These are phyloP conservation scores for Polia nebulosa DNA, from an alignment of 2,888 invertebrate species.

Conservation along the genomic window DNA sequence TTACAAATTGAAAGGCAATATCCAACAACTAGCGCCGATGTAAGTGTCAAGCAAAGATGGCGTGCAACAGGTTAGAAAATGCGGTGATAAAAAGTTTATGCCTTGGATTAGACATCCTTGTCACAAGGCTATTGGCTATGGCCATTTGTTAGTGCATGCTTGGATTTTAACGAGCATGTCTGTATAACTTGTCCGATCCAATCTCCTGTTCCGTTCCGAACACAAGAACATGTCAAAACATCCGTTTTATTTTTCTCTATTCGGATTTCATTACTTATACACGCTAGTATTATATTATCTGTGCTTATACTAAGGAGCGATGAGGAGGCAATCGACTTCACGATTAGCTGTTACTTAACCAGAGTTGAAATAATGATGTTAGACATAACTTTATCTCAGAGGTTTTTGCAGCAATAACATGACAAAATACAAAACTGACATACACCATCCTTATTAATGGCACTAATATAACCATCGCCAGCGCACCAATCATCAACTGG, in stretches of 20 bases:
- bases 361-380: neutral
- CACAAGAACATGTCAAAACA: conserved; percentile 51
- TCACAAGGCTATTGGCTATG: conserved; percentile 53
- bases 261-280: neutral
- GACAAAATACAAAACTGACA: conserved; percentile 7
- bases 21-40: conserved; percentile 45
- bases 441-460: conserved; percentile 18
- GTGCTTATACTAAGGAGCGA: neutral
- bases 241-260: conserved; percentile 47
- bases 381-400: no score
- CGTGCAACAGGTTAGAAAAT: conserved; percentile 53
- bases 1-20: conserved; percentile 11
- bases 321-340: neutral
- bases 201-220: conserved; percentile 58
- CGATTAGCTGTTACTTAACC: neutral
- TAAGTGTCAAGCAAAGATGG: conserved; percentile 38
- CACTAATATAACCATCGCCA: conserved; percentile 16
- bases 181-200: conserved; percentile 41
- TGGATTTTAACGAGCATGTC: conserved; percentile 48
- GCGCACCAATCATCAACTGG: conserved; percentile 21
- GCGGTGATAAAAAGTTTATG: conserved; percentile 54
- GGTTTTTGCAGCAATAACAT: neutral
- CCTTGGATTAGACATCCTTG: conserved; percentile 58
- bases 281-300: no score
- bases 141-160: conserved; percentile 51